Percentiles rank a stretch among this genome's conserved stretches.
Evolutionary conservation across 2,888 invertebrate genomes (phyloP).

Genomic region (Elaeidobius kamerunicus): DNA sequence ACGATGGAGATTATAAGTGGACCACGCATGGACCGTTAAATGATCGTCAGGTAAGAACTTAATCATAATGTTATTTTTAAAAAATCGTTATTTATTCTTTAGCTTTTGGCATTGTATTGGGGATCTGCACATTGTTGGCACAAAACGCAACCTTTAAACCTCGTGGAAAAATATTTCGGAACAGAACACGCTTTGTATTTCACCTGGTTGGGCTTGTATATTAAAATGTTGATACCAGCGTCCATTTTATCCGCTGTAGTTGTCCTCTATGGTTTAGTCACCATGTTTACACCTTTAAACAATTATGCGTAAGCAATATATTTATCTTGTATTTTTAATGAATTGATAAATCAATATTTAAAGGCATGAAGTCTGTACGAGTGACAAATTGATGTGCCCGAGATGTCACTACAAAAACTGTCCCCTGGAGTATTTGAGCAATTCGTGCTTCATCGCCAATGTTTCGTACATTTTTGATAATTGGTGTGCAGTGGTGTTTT

Average conservation of each 20-base stretch:
- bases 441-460: slow-evolving; percentile 33
- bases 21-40: slow-evolving; percentile 41
- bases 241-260: slow-evolving; percentile 50
- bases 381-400: slow-evolving; percentile 36
- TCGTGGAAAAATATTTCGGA: slow-evolving; percentile 57
- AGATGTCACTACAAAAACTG: slow-evolving; percentile 35
- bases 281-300: slow-evolving; percentile 21
- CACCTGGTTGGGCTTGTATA: slow-evolving; percentile 57
- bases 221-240: slow-evolving; percentile 51
- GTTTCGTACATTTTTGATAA: slow-evolving; percentile 37
- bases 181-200: slow-evolving; percentile 57
- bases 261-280: slow-evolving; percentile 49
- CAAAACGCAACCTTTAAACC: slow-evolving; percentile 60
- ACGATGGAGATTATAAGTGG: slow-evolving; percentile 45
- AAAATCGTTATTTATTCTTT: slow-evolving; percentile 1
- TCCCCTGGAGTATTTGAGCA: slow-evolving; percentile 32
- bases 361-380: too few relatives aligned
- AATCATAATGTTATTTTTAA: background rate
- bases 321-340: too few relatives aligned
- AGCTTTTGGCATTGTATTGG: slow-evolving; percentile 60
- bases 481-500: slow-evolving; percentile 33
- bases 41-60: slow-evolving; percentile 44
- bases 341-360: too few relatives aligned
- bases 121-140: slow-evolving; percentile 54
- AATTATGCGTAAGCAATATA: slow-evolving; percentile 32